Base-by-base conservation (phyloP, 2,888 invertebrate genomes). In the Leucoptera coffeella region DNA sequence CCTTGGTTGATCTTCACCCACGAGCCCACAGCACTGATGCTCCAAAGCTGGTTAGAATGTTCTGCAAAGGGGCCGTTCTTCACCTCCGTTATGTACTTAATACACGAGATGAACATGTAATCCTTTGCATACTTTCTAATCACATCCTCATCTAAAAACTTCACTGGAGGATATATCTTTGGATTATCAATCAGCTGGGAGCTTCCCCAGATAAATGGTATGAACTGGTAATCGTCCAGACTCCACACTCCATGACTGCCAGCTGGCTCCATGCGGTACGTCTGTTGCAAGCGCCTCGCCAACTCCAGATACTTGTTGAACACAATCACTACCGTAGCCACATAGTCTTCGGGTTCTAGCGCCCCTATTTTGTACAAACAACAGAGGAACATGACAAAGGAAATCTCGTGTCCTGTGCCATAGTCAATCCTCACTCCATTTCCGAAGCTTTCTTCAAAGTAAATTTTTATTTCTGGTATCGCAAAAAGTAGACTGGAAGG, bases 181-280 rank as follows among this genome's bases (percentile, higher is more conserved):
- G 82, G 80, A 46, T 92, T 86, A 31, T 82, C 83, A 31, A 93
- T 74, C 11, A 99, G 75, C 50, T 99, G 99, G 7, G 97, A 82
- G 54, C 95, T 95, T n/a, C 99, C 99, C 92, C 94, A 99, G 46
- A 99, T 85, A 44, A 99, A 99, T 15, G 97, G 96, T 21, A 97
- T 76, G 67, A 99, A 99, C 55, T 99, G 99, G 52, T 87, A 97
- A 56, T 99, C 99, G 59, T 99, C 99, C 29, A 99, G 74, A 42
- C 96, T 92, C 94, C 97, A 99, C 7, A 97, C 99, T 2, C 99
- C 99, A 44, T 97, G 96, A 53, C 95, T 95, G 6, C 99, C 99
- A 1, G 99, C 99, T 4, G 99, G 99, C 60, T 99, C 99, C 94
- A 99, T 96, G 42, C 93, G 77, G 50, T 99, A 99, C 1, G 77